Conservation (phyloP, 2,888 invertebrate genomes). For the Tineola bisselliella region DNA sequence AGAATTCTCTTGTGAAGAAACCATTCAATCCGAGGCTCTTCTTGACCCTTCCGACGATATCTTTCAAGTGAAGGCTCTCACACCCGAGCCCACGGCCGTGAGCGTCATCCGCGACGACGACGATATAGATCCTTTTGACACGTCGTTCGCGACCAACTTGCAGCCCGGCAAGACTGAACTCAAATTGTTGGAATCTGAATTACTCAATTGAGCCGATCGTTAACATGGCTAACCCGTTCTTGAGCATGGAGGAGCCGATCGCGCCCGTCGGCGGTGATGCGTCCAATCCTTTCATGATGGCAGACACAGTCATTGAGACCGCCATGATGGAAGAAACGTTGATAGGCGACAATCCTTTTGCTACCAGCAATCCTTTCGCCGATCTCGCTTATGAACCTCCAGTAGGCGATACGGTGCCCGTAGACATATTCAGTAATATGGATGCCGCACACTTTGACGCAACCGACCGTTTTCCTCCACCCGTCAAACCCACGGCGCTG, state of each 20-base stretch:
- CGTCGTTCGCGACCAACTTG: conserved; percentile 78
- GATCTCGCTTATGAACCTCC: conserved; percentile 59
- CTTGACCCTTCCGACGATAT: conserved; percentile 62
- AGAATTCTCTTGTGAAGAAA: conserved; percentile 72
- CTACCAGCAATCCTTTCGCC: conserved; percentile 76
- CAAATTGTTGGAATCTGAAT: conserved; percentile 80
- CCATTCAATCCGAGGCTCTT: conserved; percentile 39
- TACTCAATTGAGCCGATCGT: conserved; percentile 38
- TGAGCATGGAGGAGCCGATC: conserved; percentile 75
- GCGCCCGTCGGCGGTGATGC: conserved; percentile 58
- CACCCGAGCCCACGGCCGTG: conserved; percentile 67
- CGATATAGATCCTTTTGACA: conserved; percentile 87
- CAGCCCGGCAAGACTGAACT: conserved; percentile 82
- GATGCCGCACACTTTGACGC: conserved; percentile 32
- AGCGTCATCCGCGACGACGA: conserved; percentile 39
- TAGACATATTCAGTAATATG: conserved; percentile 50
- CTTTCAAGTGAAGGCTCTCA: conserved; percentile 76
- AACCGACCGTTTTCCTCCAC: background rate
- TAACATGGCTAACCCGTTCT: conserved; percentile 83
- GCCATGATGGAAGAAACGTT: conserved; percentile 26
- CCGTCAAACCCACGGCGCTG: conserved; percentile 47
- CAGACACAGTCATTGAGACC: conserved; percentile 34
- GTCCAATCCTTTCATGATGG: conserved; percentile 76
- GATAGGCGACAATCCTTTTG: conserved; percentile 76
- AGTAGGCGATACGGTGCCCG: conserved; percentile 47